A percentile compares a stretch with the other conserved stretches of the same genome.
phyloP scores from a whole-genome alignment of 30 jellyfish, hydroid and myxozoan species.

The Sanderia malayensis region DNA sequence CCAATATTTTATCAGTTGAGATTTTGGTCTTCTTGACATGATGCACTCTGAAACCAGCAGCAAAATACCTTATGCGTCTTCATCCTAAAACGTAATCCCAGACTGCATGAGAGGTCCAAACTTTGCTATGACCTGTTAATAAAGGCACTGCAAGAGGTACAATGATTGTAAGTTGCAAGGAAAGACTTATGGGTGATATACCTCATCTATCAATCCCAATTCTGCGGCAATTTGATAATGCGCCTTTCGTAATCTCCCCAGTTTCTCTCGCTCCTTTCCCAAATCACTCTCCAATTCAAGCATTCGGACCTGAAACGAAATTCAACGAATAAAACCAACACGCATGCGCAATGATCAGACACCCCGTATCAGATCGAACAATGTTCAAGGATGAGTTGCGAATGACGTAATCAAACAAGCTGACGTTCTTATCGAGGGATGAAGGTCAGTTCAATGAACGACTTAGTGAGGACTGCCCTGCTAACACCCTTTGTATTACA shows the following conservation, averaged over 20 bases:
- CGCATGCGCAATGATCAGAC: slow-evolving; percentile 40
- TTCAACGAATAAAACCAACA: neutral
- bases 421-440: slow-evolving; percentile 84
- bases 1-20: too few relatives aligned
- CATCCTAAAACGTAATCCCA: too few relatives aligned
- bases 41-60: too few relatives aligned
- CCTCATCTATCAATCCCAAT: slow-evolving; percentile 84
- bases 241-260: slow-evolving; percentile 87
- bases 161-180: neutral
- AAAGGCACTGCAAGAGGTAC: neutral
- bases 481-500: slow-evolving; percentile 71
- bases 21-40: too few relatives aligned
- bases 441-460: slow-evolving; percentile 80
- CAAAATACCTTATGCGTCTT: too few relatives aligned
- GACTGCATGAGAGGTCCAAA: too few relatives aligned
- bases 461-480: slow-evolving; percentile 79
- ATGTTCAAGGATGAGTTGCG: too few relatives aligned
- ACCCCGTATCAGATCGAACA: slow-evolving; percentile 13
- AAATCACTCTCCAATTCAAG: slow-evolving; percentile 87
- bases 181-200: neutral
- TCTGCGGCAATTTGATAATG: slow-evolving; percentile 96
- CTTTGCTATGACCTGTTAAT: too few relatives aligned
- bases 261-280: slow-evolving; percentile 87
- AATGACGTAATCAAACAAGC: neutral
- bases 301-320: slow-evolving; percentile 87